phyloP scores from a whole-genome alignment of 2,797 vertebrate species.

The Oreochromis mossambicus region DNA sequence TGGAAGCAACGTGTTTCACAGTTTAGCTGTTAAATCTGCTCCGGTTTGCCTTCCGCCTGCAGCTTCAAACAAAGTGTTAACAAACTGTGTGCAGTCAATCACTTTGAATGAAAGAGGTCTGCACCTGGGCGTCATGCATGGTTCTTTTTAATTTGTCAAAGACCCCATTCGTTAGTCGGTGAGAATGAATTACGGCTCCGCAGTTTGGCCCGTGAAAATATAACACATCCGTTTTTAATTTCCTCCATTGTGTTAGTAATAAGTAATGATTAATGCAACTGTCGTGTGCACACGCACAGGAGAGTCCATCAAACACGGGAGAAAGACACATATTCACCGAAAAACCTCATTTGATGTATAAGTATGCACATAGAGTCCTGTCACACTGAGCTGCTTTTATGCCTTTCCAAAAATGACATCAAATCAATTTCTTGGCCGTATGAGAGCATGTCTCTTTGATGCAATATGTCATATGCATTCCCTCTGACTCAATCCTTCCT shows the following conservation, averaged over 20 bases:
- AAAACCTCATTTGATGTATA: not conserved
- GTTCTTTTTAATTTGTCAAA: conserved; percentile 42
- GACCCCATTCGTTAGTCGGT: conserved; percentile 30
- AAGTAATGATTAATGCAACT: conserved; percentile 29
- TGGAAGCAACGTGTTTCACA: not conserved
- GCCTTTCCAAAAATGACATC: not conserved
- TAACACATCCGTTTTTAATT: conserved; percentile 28
- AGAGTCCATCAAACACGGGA: not conserved
- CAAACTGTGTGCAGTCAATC: conserved; percentile 7
- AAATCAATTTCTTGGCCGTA: not conserved
- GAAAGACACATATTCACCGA: not conserved
- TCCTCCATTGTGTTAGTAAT: not conserved
- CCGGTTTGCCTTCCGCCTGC: conserved; percentile 27
- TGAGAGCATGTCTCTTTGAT: conserved; percentile 16
- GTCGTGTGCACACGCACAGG: not conserved
- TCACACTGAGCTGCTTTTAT: not conserved
- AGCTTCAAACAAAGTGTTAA: conserved; percentile 26
- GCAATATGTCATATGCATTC: conserved; percentile 19
- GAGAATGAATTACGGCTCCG: conserved; percentile 5
- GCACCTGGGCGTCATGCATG: conserved; percentile 41
- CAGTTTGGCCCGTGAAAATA: conserved; percentile 8
- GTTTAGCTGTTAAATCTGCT: not conserved
- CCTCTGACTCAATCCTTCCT: conserved; percentile 50
- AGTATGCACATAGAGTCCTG: not conserved
- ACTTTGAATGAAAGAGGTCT: conserved; percentile 10